Conservation (phyloP, 2,888 invertebrate species). For the Bursaphelenchus okinawaensis region DNA sequence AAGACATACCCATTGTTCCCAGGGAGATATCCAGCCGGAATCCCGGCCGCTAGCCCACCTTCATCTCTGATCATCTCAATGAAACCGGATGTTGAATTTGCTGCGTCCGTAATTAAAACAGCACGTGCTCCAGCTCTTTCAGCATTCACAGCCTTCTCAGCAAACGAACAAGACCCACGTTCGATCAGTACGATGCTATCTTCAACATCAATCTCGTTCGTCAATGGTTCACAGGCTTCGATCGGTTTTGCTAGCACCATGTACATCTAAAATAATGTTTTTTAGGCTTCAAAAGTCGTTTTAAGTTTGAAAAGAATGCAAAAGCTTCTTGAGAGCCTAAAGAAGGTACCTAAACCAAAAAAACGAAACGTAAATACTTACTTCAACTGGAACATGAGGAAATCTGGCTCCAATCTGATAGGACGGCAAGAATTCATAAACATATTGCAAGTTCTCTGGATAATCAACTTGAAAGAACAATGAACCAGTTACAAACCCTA, state of each 20-base stretch:
- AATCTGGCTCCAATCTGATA: constrained; percentile 34
- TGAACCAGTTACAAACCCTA: constrained; percentile 14
- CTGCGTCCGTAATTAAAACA: constrained; percentile 39
- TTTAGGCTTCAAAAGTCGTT: not conserved
- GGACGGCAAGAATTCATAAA: constrained; percentile 38
- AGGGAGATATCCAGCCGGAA: constrained; percentile 22
- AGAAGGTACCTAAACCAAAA: constrained; percentile 1
- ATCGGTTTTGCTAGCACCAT: constrained; percentile 24
- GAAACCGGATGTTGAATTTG: constrained; percentile 22
- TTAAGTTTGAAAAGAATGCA: not conserved
- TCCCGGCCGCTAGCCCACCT: constrained; percentile 2
- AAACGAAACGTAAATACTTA: not conserved
- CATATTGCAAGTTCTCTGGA: constrained; percentile 31
- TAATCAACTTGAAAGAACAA: constrained; percentile 31
- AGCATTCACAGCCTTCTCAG: constrained; percentile 38
- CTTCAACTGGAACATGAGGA: not conserved
- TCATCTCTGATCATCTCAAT: constrained; percentile 27
- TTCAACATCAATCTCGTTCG: constrained; percentile 4
- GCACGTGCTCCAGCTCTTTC: constrained; percentile 38
- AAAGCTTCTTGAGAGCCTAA: constrained; percentile 2
- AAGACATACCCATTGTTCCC: constrained; percentile 21
- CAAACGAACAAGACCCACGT: constrained; percentile 39
- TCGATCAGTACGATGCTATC: constrained; percentile 25
- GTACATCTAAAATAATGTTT: not conserved
- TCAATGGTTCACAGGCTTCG: constrained; percentile 19